Conservation (phyloP, 2,113 vertebrate species). For the Megaceryle torquata region DNA sequence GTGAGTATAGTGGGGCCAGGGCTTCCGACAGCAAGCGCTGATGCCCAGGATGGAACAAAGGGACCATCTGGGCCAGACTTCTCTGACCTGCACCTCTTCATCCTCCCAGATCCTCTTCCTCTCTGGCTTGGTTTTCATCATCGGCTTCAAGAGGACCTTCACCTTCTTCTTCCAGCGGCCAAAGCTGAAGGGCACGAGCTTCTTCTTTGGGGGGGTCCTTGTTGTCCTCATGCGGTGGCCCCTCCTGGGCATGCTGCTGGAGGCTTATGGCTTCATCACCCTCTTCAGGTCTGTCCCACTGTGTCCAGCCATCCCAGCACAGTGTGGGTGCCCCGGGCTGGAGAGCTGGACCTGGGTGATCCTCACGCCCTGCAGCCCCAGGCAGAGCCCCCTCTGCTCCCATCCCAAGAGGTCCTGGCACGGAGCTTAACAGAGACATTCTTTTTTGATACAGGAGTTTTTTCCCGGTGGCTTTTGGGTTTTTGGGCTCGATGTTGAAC, state of each 20-base stretch:
- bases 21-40: fast-evolving
- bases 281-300: slow-evolving; percentile 80
- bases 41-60: neutral
- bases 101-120: slow-evolving; percentile 84
- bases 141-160: slow-evolving; percentile 80
- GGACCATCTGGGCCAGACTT: neutral
- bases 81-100: neutral
- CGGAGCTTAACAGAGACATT: neutral
- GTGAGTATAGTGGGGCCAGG: slow-evolving; percentile 73
- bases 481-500: slow-evolving; percentile 75
- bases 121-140: slow-evolving; percentile 82
- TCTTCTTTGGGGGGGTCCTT: slow-evolving; percentile 85
- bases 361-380: fast-evolving
- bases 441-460: slow-evolving; percentile 76
- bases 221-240: slow-evolving; percentile 88
- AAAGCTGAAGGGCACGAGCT: slow-evolving; percentile 84
- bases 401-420: neutral
- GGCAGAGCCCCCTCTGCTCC: neutral
- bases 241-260: slow-evolving; percentile 84
- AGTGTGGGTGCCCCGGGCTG: neutral
- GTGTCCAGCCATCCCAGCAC: fast-evolving
- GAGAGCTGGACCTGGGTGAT: fast-evolving
- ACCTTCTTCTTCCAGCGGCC: slow-evolving; percentile 88
- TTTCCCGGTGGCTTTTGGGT: slow-evolving; percentile 82
- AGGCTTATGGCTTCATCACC: slow-evolving; percentile 84